These are phyloP conservation scores for Acanthurus tractus DNA, from an alignment of 2,797 vertebrate species.

Conservation along the genomic window DNA sequence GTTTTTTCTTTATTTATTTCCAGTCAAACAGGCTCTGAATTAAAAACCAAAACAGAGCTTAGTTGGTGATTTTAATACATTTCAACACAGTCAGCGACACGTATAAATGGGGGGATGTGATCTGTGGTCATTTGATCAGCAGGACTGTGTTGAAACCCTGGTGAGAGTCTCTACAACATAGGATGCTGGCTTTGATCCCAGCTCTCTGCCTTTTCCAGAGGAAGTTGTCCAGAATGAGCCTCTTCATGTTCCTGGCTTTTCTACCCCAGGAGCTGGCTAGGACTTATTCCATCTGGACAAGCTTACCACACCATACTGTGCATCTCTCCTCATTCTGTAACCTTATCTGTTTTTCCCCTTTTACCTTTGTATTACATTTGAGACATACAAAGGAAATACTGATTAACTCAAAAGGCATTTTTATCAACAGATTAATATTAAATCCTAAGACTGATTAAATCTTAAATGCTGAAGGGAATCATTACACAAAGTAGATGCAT, in stretches of 20 bases:
- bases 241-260: constrained; percentile 64
- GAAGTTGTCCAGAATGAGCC: constrained; percentile 63
- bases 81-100: background rate
- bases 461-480: too few species aligned
- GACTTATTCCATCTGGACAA: constrained; percentile 63
- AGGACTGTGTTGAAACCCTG: constrained; percentile 18
- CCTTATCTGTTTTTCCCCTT: background rate
- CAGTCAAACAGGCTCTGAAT: background rate
- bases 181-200: constrained; percentile 47
- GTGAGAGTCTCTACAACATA: constrained; percentile 32
- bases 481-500: too few species aligned
- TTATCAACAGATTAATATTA: too few species aligned
- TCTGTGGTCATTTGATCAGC: constrained; percentile 25
- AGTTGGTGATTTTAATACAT: constrained; percentile 1
- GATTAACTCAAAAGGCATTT: too few species aligned
- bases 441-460: too few species aligned
- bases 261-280: constrained; percentile 45
- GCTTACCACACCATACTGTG: constrained; percentile 15
- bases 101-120: background rate
- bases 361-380: constrained; percentile 7
- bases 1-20: constrained; percentile 1
- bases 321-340: constrained; percentile 7
- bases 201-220: constrained; percentile 52
- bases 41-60: background rate
- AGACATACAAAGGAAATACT: background rate